These are phyloP conservation scores for Drosophila sechellia DNA, from an alignment of 1,140 invertebrate species.

Conservation along the genomic window DNA sequence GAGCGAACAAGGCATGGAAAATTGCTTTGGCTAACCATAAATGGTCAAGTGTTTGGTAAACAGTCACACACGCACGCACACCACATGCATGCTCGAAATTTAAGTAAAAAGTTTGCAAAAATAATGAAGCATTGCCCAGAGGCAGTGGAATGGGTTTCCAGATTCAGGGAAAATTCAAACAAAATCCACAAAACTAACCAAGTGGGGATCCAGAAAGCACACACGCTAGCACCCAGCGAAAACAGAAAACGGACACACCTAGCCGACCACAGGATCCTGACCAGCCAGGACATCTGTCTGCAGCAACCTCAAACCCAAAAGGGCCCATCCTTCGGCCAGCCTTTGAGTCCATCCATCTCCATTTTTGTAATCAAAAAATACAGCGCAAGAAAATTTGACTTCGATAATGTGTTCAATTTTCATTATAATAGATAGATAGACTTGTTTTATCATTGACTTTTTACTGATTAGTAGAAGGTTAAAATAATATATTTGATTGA, in stretches of 20 bases:
- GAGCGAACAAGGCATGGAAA: conserved; percentile 38
- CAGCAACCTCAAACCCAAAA: conserved; percentile 23
- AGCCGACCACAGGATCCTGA: conserved; percentile 60
- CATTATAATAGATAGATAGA: too few relatives aligned
- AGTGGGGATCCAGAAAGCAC: conserved; percentile 15
- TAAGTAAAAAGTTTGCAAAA: conserved; percentile 77
- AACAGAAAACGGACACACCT: conserved; percentile 32
- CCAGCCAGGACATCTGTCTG: conserved; percentile 41
- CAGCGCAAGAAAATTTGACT: not conserved
- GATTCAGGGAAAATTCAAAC: conserved; percentile 44
- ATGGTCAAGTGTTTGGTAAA: conserved; percentile 57
- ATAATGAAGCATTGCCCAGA: conserved; percentile 73
- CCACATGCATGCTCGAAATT: conserved; percentile 12
- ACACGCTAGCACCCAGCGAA: conserved; percentile 24
- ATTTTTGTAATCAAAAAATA: conserved; percentile 14
- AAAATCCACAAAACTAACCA: conserved; percentile 55
- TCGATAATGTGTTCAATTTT: too few relatives aligned
- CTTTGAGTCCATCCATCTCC: too few relatives aligned
- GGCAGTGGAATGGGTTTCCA: conserved; percentile 16
- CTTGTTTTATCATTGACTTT: too few relatives aligned
- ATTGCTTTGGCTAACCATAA: conserved; percentile 54
- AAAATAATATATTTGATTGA: not conserved
- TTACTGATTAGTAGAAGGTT: too few relatives aligned
- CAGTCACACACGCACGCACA: conserved; percentile 11
- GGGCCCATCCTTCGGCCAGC: not conserved